Evolutionary conservation across 30 jellyfish, hydroid and myxozoan species (phyloP).

Genomic region (Hydractinia symbiolongicarpus): DNA sequence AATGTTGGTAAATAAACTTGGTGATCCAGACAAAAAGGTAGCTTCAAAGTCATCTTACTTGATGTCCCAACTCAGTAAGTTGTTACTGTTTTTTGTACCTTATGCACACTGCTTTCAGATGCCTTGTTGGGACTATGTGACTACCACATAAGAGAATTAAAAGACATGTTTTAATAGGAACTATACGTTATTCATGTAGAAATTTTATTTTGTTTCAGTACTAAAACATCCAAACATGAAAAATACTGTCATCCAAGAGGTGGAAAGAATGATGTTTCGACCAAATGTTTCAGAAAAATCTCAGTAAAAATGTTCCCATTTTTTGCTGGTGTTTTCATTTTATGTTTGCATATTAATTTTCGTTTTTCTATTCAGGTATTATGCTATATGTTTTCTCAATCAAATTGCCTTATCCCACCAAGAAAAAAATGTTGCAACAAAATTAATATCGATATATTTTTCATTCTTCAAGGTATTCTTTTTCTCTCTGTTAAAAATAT

Average conservation of each 20-base stretch:
- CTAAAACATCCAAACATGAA: conserved; percentile 90
- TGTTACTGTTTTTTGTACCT: not conserved
- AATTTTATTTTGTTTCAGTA: conserved; percentile 26
- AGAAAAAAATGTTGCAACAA: conserved; percentile 63
- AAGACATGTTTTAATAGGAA: too few species aligned
- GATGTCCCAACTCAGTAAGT: conserved; percentile 74
- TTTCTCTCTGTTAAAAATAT: not conserved
- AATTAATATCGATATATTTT: conserved; percentile 67
- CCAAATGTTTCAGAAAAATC: conserved; percentile 79
- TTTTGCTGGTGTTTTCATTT: not conserved
- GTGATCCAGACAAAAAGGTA: conserved; percentile 88
- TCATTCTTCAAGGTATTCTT: conserved; percentile 74
- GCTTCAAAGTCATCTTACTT: conserved; percentile 80
- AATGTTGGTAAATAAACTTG: conserved; percentile 76
- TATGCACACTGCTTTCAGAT: too few species aligned
- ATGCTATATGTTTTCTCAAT: conserved; percentile 88
- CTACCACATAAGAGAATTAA: too few species aligned
- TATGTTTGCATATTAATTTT: not conserved
- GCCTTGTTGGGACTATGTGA: too few species aligned
- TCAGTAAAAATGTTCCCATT: conserved; percentile 55
- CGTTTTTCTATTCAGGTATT: conserved; percentile 55
- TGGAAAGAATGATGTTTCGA: conserved; percentile 75
- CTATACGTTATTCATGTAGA: too few species aligned
- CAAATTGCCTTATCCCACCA: conserved; percentile 64
- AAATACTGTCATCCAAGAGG: conserved; percentile 63